phyloP scores from a whole-genome alignment of 2,888 invertebrate species.

The Pseudolycoriella hygida region DNA sequence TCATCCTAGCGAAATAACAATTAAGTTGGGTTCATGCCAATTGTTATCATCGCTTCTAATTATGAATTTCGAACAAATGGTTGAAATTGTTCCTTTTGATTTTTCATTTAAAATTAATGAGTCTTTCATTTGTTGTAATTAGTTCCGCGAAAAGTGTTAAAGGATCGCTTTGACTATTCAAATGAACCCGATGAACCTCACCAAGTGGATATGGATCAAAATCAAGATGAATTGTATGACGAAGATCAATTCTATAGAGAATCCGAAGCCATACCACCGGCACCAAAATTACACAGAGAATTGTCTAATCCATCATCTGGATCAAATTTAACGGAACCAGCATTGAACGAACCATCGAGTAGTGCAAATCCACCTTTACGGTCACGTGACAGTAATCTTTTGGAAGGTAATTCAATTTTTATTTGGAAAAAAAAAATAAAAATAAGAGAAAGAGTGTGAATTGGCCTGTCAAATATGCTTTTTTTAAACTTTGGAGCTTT shows the following conservation, averaged over 20 bases:
- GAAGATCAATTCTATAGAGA: slow-evolving; percentile 37
- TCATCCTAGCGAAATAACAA: too few relatives aligned
- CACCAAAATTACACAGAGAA: slow-evolving; percentile 29
- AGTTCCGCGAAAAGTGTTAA: slow-evolving; percentile 71
- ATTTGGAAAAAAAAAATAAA: not conserved
- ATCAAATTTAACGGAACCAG: slow-evolving; percentile 11
- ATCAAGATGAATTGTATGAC: slow-evolving; percentile 34
- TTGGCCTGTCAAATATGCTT: too few relatives aligned
- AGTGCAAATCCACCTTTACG: slow-evolving; percentile 21
- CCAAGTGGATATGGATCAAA: slow-evolving; percentile 31
- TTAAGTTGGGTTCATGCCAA: too few relatives aligned
- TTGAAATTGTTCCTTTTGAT: too few relatives aligned
- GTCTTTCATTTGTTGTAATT: too few relatives aligned
- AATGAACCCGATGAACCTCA: slow-evolving; percentile 60
- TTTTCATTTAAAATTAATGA: too few relatives aligned
- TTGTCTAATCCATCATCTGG: slow-evolving; percentile 14
- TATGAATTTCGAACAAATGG: too few relatives aligned
- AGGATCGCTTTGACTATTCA: slow-evolving; percentile 63
- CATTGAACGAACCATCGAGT: slow-evolving; percentile 17
- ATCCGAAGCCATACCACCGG: slow-evolving; percentile 37
- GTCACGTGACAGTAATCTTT: slow-evolving; percentile 21
- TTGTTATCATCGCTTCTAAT: too few relatives aligned
- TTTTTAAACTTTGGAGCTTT: too few relatives aligned
- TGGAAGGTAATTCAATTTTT: slow-evolving; percentile 21
- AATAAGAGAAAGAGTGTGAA: too few relatives aligned